phyloP scores from a whole-genome alignment of 1,140 invertebrate species.

The Caenorhabditis latens region DNA sequence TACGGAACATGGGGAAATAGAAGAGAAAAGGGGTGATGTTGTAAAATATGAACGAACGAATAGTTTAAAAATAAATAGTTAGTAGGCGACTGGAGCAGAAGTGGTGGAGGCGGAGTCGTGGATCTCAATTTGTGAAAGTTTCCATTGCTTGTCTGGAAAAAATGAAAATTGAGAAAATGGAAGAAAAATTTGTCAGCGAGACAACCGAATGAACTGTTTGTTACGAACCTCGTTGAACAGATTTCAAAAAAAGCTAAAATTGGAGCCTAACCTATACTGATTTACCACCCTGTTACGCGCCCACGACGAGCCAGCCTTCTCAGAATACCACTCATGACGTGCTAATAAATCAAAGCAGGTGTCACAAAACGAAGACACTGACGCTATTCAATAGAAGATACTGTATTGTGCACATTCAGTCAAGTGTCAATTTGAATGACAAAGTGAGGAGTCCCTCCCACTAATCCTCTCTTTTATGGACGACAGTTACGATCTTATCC shows the following conservation, averaged over 20 bases:
- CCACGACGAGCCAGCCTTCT: too few species aligned
- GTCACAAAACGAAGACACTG: not conserved
- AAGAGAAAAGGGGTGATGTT: not conserved
- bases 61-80: not conserved
- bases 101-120: constrained; percentile 27
- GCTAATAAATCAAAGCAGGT: constrained; percentile 48
- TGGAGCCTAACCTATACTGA: too few species aligned
- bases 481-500: not conserved
- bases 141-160: constrained; percentile 46
- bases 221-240: too few species aligned
- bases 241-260: too few species aligned
- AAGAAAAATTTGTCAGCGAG: too few species aligned
- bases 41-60: not conserved
- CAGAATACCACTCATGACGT: too few species aligned
- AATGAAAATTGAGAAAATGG: too few species aligned
- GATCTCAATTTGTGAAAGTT: constrained; percentile 11
- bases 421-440: constrained; percentile 55
- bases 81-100: constrained; percentile 23
- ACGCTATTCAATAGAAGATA: not conserved
- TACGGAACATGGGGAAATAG: not conserved
- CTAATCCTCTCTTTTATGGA: constrained; percentile 21
- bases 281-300: too few species aligned
- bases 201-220: too few species aligned
- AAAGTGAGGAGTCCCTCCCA: not conserved
- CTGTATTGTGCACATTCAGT: constrained; percentile 46